Evolutionary conservation across 92 coral and sea anemone species (phyloP).

Genomic region (Metridium senile): DNA sequence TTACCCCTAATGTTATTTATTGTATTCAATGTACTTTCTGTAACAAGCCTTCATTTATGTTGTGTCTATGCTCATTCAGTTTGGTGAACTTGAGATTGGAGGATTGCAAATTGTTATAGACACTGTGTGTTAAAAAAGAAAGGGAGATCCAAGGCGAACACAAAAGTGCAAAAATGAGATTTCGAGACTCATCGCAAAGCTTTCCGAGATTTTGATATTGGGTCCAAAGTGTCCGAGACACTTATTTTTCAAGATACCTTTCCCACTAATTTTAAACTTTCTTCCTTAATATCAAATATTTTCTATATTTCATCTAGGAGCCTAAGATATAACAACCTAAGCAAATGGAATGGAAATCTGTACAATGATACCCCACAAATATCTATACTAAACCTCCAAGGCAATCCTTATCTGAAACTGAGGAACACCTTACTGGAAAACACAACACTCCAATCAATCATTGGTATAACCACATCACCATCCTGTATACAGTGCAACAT

Average conservation of each 20-base stretch:
- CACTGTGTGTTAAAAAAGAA: too few relatives aligned
- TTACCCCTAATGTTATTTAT: too few relatives aligned
- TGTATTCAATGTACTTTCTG: too few relatives aligned
- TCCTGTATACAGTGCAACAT: slow-evolving; percentile 41
- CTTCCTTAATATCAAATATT: neutral
- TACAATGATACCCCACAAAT: slow-evolving; percentile 29
- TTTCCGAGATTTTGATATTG: too few relatives aligned
- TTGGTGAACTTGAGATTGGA: too few relatives aligned
- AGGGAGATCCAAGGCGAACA: too few relatives aligned
- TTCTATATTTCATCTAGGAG: slow-evolving; percentile 16
- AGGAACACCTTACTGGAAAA: slow-evolving; percentile 15
- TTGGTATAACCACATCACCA: slow-evolving; percentile 34
- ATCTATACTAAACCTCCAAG: slow-evolving; percentile 31
- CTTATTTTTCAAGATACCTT: neutral
- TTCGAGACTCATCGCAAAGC: too few relatives aligned
- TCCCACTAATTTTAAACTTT: neutral
- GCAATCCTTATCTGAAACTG: slow-evolving; percentile 30
- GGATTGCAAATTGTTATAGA: too few relatives aligned
- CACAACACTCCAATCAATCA: slow-evolving; percentile 29
- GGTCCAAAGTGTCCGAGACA: neutral
- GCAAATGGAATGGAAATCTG: slow-evolving; percentile 42
- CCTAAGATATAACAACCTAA: slow-evolving; percentile 36
- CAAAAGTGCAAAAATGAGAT: too few relatives aligned
- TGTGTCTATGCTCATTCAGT: too few relatives aligned
- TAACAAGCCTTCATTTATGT: too few relatives aligned